Percentiles rank a stretch among this genome's conserved stretches.
Conservation (phyloP, 2,113 vertebrate species). For the Centrocercus urophasianus region DNA sequence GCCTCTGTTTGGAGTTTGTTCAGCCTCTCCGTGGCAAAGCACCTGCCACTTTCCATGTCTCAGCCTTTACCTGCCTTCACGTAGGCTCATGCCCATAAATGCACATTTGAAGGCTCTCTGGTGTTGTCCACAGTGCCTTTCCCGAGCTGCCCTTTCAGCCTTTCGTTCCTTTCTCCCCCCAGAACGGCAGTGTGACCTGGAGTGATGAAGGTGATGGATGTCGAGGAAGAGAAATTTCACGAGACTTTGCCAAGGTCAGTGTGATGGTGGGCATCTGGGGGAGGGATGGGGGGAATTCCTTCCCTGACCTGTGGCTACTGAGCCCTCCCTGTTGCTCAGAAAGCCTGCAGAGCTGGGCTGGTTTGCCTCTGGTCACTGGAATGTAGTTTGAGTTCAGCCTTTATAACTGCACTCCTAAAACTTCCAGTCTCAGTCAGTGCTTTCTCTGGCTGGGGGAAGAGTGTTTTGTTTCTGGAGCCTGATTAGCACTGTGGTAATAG, state of each 20-base stretch:
- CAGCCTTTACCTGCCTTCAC: not conserved
- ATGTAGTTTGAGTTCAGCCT: not conserved
- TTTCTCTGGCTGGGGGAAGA: not conserved
- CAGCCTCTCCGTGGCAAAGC: not conserved
- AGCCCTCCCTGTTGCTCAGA: not conserved
- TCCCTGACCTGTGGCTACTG: not conserved
- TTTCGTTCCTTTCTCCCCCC: not conserved
- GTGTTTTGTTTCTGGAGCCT: not conserved
- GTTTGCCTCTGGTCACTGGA: not conserved
- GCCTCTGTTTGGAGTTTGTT: not conserved
- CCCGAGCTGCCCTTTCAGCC: not conserved
- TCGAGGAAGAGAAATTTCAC: conserved; percentile 89
- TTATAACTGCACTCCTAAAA: not conserved
- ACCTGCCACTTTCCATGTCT: not conserved
- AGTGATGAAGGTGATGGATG: conserved; percentile 87
- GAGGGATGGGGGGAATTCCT: not conserved
- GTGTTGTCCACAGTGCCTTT: not conserved
- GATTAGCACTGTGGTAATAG: fast-evolving
- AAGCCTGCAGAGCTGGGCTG: not conserved
- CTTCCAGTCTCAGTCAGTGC: not conserved
- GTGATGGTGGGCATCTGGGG: fast-evolving
- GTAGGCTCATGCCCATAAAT: not conserved
- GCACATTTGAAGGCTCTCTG: fast-evolving
- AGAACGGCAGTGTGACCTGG: conserved; percentile 88
- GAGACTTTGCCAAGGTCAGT: conserved; percentile 94